These are phyloP conservation scores for Phania funesta DNA, from an alignment of 2,888 invertebrate species.

Conservation along the genomic window DNA sequence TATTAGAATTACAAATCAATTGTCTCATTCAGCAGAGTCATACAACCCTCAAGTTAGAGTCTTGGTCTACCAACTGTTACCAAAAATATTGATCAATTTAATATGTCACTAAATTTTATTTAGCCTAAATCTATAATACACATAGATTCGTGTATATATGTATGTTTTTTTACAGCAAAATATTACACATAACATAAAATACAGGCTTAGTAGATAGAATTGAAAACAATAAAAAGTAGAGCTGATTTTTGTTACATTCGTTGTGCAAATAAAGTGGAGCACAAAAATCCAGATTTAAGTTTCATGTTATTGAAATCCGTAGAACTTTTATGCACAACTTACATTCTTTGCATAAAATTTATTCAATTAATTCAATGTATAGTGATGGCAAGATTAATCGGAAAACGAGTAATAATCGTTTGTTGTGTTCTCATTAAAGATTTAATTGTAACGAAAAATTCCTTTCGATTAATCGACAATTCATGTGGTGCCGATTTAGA, in stretches of 20 bases:
- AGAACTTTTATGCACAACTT: not conserved
- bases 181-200: not conserved
- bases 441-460: too few species aligned
- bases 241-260: slow-evolving; percentile 28
- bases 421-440: too few species aligned
- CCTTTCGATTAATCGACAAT: too few species aligned
- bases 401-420: too few species aligned
- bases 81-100: too few species aligned
- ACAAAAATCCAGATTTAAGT: not conserved
- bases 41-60: too few species aligned
- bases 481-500: too few species aligned
- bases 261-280: not conserved
- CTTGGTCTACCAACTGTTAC: too few species aligned
- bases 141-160: too few species aligned
- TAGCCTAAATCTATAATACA: too few species aligned
- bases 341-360: not conserved
- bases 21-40: not conserved
- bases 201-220: not conserved
- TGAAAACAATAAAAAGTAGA: not conserved
- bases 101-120: not conserved
- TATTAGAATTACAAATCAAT: too few species aligned
- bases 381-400: too few species aligned
- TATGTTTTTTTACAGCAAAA: not conserved
- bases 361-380: not conserved
- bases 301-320: not conserved